Evolutionary conservation across 1,140 invertebrate genomes (phyloP), one percentile per base, ranked within the genome.

Genomic region (Sitophilus oryzae): DNA sequence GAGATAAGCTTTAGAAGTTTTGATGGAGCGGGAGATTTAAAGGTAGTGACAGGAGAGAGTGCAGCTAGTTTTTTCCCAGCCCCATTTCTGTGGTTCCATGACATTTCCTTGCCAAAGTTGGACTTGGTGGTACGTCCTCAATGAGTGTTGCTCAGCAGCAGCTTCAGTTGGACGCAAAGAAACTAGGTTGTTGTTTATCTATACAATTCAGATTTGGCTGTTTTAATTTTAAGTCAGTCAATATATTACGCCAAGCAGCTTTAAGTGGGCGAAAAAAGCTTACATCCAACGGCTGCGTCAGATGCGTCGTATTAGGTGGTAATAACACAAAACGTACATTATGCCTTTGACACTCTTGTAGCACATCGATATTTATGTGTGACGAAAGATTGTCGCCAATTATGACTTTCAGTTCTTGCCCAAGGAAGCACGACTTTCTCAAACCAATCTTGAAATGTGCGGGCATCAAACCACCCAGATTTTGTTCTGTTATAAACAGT

Each of bases 361-460:
- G 61, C 8, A 74, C 37, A 40, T 71, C 52, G 8, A 62, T 6
- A 22, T 60, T 65, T 16, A 75, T 59, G 61, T 76, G 74, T 9
- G 64, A 67, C 10, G 53, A 58, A 6, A 76, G 53, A 57, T 75
- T 76, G 51, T 76, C 73, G 2, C 67, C 65, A 14, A 72, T 65
- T 8, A 72, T 23, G 18, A 60, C 18, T 63, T 72, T 71, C 36
- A 52, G 58, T 58, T 52, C 63, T 65, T 4, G 64, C 58, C 43
- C 43, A 61, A 50, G 52, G 63, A n/a, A 67, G 20, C 15, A 61
- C 20, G 19, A 59, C 63, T 51, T 35, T 63, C 21, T 50, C 38
- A 53, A 74, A 66, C 67, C 66, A 74, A 38, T 75, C 63, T 45
- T 67, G 62, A 63, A 74, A 75, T 36, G 43, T 58, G 1, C 9